Conservation (phyloP, 2,113 vertebrate genomes). For the Saguinus midas region DNA sequence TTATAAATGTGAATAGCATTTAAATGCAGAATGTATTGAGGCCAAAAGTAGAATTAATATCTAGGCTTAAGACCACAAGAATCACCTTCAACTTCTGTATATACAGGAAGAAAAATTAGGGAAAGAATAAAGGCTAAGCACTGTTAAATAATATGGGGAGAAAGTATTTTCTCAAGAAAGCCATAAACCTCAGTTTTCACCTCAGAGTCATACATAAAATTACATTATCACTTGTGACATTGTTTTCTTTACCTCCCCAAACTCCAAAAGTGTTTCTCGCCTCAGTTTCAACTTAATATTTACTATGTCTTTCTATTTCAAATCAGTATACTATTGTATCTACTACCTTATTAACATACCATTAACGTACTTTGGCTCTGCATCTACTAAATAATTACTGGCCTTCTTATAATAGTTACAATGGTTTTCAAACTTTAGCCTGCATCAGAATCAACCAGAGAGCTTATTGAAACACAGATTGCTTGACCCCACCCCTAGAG, state of each 20-base stretch:
- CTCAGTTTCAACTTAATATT: constrained; percentile 48
- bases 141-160: background rate
- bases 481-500: background rate
- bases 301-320: background rate
- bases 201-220: background rate
- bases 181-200: background rate
- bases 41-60: constrained; percentile 3
- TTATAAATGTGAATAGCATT: constrained; percentile 34
- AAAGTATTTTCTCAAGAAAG: background rate
- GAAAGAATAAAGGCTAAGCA: background rate
- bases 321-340: background rate
- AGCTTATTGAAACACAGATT: background rate
- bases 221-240: background rate
- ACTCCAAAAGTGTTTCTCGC: background rate
- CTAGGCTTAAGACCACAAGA: background rate
- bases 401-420: background rate
- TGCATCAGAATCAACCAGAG: background rate
- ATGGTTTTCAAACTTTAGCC: background rate
- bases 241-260: background rate
- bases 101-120: background rate
- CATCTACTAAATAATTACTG: constrained; percentile 5
- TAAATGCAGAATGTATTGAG: constrained; percentile 37
- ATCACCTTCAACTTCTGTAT: constrained; percentile 9
- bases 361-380: background rate
- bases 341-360: background rate